Evolutionary conservation across 2,113 vertebrate species (phyloP), one percentile per base, ranked within the genome.

Genomic region (Abramis brama): DNA sequence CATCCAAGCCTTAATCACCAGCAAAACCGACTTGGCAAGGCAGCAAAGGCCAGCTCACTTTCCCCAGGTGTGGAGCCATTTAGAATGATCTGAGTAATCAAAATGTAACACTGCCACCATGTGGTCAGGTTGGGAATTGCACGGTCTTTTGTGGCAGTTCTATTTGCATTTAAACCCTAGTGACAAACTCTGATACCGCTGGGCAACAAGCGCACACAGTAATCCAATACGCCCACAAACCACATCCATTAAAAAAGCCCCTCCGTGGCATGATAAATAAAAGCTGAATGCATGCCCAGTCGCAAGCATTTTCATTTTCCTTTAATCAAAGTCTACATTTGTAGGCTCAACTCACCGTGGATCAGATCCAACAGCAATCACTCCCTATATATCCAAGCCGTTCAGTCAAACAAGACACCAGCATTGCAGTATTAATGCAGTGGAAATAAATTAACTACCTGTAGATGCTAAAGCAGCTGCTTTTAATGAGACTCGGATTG

Each of bases 31-130:
- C 80, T 66, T 70, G 64, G 80, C 62, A 9, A 30, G 62, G 17
- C 9, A 17, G 71, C 30, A 70, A 39, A 36, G 71, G 39, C 19
- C 27, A 25, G 33, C 57, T 45, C 36, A 10, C 60, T n/a, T 57
- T 43, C 27, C 52, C 45, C 77, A 39, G 70, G 80, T 83, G 75
- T 71, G 45, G 47, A 66, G 52, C 27, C 66, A 55, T 70, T 57
- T 33, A n/a, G 17, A 43, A 27, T 50, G 17, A 47, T 86, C 3
- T 1, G 19, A 21, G 52, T 39, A 82, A 79, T 70, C 62, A 70
- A 73, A 45, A 86, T 30, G 39, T 80, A 85, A 82, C 59, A 87
- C 78, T 88, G 87, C 87, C 90, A 88, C 86, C 88, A 55, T 77
- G 82, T 90, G 90, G 78, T 55, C 13, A 33, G 19, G 39, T 4